Base-by-base conservation (phyloP, 53 echinoderm and acorn worm species). In the Henricia sp. region DNA sequence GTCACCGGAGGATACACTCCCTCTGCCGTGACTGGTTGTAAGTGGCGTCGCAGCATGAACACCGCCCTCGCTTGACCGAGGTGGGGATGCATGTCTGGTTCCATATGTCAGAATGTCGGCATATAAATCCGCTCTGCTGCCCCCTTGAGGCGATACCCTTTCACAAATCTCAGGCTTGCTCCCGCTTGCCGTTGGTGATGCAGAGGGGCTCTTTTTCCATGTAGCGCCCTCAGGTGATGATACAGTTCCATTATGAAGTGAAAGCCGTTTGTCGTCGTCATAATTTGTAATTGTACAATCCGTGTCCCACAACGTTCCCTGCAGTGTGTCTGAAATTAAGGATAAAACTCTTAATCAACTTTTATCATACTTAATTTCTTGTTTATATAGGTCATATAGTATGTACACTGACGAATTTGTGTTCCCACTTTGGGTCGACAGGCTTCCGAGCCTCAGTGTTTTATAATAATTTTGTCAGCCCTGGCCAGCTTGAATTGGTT, bases 111-210 rank as follows among this genome's bases (percentile, higher is more conserved):
- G 54, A 35, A 50, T 25, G 21, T 80, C 80, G 9, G 46, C 28
- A 28, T 64, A 80, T 16, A 65, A 32, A 34, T 80, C 50, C 30
- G 33, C 44, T 48, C 28, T 80, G 33, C 65, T 80, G 23, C 80
- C 65, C 44, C 80, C 80, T 63, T 64, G 80, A 25, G 80, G 80
- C 23, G 80, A 65, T 21, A 80, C 80, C 23, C 65, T 43, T 48
- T 64, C 80, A 1, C 64, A 3, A 6, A 80, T 62, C 65, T 80
- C 50, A 2, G 77, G 77, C 37, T 55, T 43, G 29, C 21, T 51
- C 19, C 42, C 59, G 27, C 17, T 20, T 20, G 16, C 41, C 24
- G 59, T 16, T 60, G 53, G 60, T 30, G 32, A 60, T 29, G 60
- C 3, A 10, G 30, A 26, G 35, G 32, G 4, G 34, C n/a, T 34